Percentiles rank a stretch among this genome's conserved stretches.
phyloP scores from a whole-genome alignment of 1,140 invertebrate species.

The Microvelia longipes region DNA sequence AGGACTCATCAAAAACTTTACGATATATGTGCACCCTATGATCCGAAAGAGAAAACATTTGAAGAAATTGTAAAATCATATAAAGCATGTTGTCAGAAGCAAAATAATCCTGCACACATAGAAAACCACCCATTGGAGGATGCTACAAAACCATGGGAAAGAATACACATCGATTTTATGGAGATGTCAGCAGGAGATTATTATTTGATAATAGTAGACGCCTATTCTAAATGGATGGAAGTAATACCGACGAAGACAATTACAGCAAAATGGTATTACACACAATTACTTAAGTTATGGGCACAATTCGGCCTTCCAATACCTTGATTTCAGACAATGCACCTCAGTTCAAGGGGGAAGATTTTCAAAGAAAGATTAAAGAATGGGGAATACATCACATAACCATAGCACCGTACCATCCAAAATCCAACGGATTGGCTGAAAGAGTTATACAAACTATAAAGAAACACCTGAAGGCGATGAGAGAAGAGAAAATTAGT shows the following conservation, averaged over 20 bases:
- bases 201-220: constrained; percentile 6
- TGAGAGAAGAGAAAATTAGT: neutral
- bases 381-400: neutral
- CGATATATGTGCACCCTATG: neutral
- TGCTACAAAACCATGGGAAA: constrained; percentile 1
- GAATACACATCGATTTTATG: constrained; percentile 5
- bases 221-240: constrained; percentile 9
- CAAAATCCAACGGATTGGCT: neutral
- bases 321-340: neutral
- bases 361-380: neutral
- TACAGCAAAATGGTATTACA: neutral
- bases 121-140: neutral
- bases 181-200: neutral
- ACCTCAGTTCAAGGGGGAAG: neutral
- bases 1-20: neutral
- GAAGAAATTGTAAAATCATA: neutral
- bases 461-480: neutral
- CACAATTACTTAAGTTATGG: neutral
- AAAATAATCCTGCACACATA: neutral
- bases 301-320: neutral
- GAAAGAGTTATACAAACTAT: neutral
- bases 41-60: too few relatives aligned
- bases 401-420: neutral
- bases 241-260: constrained; percentile 6
- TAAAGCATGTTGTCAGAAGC: neutral